Percentiles rank a stretch among this genome's conserved stretches.
phyloP scores from a whole-genome alignment of 2,113 vertebrate genomes.

The Macrotis lagotis region DNA sequence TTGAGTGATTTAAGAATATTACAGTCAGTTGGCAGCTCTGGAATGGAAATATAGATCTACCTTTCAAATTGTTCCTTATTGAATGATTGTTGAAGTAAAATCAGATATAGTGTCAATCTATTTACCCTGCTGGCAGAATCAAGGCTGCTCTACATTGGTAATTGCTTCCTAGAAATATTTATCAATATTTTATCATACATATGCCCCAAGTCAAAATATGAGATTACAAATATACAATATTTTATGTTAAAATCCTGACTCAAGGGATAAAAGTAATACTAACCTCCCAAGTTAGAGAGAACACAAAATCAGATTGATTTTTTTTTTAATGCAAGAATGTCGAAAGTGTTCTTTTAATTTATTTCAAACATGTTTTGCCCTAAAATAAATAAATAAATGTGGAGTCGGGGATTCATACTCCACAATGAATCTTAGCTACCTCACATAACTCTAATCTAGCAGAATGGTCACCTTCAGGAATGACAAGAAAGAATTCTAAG shows the following conservation, averaged over 20 bases:
- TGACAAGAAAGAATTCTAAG: constrained; percentile 61
- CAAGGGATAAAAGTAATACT: background rate
- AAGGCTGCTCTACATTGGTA: background rate
- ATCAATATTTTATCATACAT: constrained; percentile 15
- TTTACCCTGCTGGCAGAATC: constrained; percentile 1
- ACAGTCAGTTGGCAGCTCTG: background rate
- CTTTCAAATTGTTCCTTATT: background rate
- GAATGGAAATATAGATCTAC: background rate
- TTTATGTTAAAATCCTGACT: background rate
- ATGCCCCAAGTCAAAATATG: background rate
- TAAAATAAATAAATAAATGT: constrained; percentile 20
- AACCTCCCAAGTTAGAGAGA: background rate
- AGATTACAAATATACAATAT: constrained; percentile 31
- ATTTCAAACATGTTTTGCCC: constrained; percentile 16
- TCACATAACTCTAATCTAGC: constrained; percentile 17
- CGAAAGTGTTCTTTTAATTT: constrained; percentile 23
- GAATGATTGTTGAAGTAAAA: background rate
- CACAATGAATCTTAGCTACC: constrained; percentile 15
- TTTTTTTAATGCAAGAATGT: background rate
- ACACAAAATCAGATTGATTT: background rate
- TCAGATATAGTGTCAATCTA: background rate
- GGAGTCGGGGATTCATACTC: background rate
- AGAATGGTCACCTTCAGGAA: constrained; percentile 62
- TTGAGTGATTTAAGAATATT: background rate
- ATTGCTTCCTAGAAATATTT: constrained; percentile 27